Evolutionary conservation across 1,140 invertebrate genomes (phyloP), one percentile per base, ranked within the genome.

Genomic region (Microplitis demolitor): DNA sequence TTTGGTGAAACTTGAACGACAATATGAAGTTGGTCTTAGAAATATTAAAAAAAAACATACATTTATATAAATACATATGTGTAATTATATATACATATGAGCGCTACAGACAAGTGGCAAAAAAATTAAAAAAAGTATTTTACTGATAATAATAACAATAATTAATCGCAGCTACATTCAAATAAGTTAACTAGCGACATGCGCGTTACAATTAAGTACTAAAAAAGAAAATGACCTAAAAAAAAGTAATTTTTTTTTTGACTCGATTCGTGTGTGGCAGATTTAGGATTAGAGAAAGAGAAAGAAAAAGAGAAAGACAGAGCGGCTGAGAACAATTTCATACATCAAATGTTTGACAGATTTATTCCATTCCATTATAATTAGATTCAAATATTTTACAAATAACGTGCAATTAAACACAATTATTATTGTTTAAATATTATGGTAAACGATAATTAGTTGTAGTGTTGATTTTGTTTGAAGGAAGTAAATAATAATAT

Each of bases 211-310:
- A 8, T 45, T 5, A 45, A 45, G 39, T 45, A 45, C 39, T 45
- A 45, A 45, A 45, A 45, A 45, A 45, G 39, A 45, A 45, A 6
- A 45, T 45, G 39, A 45, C 39, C 39, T 11, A 45, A 45, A 45
- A 45, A 39, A 45, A 45, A 45, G 3, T 9, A 11, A 9, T 75
- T 60, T 76, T 73, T 79, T 74, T 78, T 75, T 85, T 85, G n/a
- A n/a, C n/a, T 71, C 75, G 88, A 87, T 88, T 83, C 80, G 88
- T 69, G 91, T 93, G 0, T 83, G 93, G n/a, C 89, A 91, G 82
- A 81, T 90, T 37, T 82, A 93, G 60, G 90, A 86, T 69, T 75
- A n/a, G 86, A 4, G 82, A 86, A 63, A 85, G 87, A 51, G 86
- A 85, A 87, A 51, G 86, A 88, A 62, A 80, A 80, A 6, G 74